Evolutionary conservation across 2,113 vertebrate genomes (phyloP).

Genomic region (Scatophagus argus): DNA sequence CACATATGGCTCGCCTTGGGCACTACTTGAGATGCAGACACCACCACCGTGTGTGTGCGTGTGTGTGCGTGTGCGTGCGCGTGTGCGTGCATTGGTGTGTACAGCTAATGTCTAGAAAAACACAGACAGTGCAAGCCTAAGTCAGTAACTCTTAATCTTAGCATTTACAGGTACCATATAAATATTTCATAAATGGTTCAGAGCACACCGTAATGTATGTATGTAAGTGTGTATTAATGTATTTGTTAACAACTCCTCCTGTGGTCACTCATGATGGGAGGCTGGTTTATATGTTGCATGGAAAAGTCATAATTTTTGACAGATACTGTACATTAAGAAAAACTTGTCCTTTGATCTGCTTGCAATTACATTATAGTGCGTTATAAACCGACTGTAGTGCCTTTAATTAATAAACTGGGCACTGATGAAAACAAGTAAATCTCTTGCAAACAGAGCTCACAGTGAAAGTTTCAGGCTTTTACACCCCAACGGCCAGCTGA

Average conservation of each 20-base stretch:
- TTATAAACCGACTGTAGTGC: no score
- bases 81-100: neutral
- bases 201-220: neutral
- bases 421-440: neutral
- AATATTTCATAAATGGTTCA: neutral
- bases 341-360: neutral
- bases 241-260: neutral
- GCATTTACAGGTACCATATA: neutral
- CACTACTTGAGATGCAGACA: constrained; percentile 47
- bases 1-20: constrained; percentile 50
- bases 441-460: no score
- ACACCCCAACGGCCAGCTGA: neutral
- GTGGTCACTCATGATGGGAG: no score
- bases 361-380: neutral
- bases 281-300: neutral
- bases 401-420: no score
- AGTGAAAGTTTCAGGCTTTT: neutral
- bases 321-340: neutral
- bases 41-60: neutral
- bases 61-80: constrained; percentile 19
- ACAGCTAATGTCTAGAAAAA: no score
- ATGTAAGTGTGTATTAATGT: neutral
- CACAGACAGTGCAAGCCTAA: neutral
- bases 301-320: no score
- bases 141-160: neutral